These are phyloP conservation scores for Eudemis profundana DNA, from an alignment of 2,888 invertebrate genomes.

Conservation along the genomic window DNA sequence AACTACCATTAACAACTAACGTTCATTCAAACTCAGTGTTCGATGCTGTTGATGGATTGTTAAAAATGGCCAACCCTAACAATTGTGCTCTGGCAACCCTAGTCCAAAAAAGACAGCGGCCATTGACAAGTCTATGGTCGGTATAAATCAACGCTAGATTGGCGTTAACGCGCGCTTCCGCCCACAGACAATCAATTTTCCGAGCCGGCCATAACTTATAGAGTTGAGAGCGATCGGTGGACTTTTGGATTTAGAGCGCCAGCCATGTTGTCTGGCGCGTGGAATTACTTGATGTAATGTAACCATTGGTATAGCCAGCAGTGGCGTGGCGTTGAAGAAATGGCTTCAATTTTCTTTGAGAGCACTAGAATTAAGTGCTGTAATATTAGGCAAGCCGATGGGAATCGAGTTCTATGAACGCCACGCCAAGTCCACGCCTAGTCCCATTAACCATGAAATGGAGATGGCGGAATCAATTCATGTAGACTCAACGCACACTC, in stretches of 20 bases:
- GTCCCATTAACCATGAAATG: too few species aligned
- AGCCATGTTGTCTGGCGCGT: neutral
- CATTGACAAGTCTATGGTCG: slow-evolving; percentile 24
- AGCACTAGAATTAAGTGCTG: too few species aligned
- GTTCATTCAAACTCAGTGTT: neutral
- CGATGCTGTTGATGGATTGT: neutral
- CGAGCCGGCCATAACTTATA: slow-evolving; percentile 59
- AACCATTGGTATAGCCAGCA: too few species aligned
- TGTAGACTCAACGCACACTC: too few species aligned
- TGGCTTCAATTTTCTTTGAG: too few species aligned
- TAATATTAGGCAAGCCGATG: too few species aligned
- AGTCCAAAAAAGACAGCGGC: slow-evolving; percentile 9
- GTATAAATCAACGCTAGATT: slow-evolving; percentile 59
- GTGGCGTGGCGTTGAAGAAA: too few species aligned
- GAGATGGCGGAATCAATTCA: too few species aligned
- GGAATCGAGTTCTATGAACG: too few species aligned
- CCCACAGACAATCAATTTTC: slow-evolving; percentile 63
- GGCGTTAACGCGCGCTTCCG: slow-evolving; percentile 60
- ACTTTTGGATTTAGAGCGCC: slow-evolving; percentile 36
- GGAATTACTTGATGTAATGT: neutral
- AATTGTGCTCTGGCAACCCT: slow-evolving; percentile 17
- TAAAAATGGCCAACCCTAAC: neutral
- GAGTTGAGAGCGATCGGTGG: slow-evolving; percentile 54
- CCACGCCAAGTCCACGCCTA: too few species aligned
- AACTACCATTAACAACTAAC: neutral